Conservation (phyloP, 2,797 vertebrate species). For the Propithecus perrieri region DNA sequence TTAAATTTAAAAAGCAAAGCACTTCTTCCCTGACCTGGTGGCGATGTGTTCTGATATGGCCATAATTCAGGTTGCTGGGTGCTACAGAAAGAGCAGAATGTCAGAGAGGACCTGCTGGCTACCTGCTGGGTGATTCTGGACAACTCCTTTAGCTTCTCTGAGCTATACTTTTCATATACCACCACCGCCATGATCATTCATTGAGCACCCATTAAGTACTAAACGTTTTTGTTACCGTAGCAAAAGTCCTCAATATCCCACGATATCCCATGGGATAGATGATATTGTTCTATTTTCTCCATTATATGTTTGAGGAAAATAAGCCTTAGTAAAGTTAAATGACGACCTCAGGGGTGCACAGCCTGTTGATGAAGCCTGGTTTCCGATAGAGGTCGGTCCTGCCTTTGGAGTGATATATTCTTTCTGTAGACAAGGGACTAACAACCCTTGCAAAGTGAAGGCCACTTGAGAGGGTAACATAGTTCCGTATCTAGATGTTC, state of each 20-base stretch:
- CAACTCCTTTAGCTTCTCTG: background rate
- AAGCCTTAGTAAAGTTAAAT: background rate
- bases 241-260: background rate
- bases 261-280: background rate
- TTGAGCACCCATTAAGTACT: too few relatives aligned
- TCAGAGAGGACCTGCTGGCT: background rate
- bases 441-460: background rate
- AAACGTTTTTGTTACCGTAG: background rate
- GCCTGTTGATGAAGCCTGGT: background rate
- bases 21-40: background rate
- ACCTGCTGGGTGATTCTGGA: background rate
- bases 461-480: background rate
- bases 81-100: background rate
- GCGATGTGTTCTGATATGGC: background rate
- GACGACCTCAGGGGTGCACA: background rate
- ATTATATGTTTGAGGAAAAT: slow-evolving; percentile 10
- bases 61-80: background rate
- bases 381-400: background rate
- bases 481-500: background rate
- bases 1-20: background rate
- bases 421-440: background rate
- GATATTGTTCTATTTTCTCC: background rate
- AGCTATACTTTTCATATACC: too few relatives aligned
- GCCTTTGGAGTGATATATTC: background rate
- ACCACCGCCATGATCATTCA: too few relatives aligned